Percentiles rank a stretch among this genome's conserved stretches.
Conservation (phyloP, 2,888 invertebrate species). For the Sympetrum striolatum region DNA sequence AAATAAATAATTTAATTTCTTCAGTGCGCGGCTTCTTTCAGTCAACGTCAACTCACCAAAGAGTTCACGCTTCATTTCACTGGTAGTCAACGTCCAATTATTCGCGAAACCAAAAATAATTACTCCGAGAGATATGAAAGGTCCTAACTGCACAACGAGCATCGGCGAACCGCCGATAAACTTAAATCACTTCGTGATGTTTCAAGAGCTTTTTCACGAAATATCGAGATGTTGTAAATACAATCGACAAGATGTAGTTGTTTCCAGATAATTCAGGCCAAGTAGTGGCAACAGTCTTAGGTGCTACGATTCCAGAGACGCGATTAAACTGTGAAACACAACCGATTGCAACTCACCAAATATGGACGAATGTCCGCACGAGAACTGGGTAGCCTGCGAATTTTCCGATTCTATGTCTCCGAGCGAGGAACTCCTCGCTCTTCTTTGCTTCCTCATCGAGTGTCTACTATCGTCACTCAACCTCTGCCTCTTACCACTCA, state of each 20-base stretch:
- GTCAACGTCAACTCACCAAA: neutral
- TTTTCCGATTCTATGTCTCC: constrained; percentile 48
- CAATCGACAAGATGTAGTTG: neutral
- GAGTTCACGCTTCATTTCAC: neutral
- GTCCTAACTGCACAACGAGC: neutral
- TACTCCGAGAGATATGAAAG: neutral
- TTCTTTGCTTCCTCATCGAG: neutral
- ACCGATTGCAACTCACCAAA: constrained; percentile 68
- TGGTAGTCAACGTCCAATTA: neutral
- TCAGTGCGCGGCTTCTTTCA: neutral
- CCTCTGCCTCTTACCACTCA: constrained; percentile 51
- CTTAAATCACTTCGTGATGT: neutral
- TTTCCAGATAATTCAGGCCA: neutral
- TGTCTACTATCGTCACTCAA: constrained; percentile 47
- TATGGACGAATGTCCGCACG: constrained; percentile 72
- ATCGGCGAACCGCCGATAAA: neutral
- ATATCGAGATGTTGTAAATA: neutral
- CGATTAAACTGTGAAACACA: constrained; percentile 67
- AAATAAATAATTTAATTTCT: constrained; percentile 1
- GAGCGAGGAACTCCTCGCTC: constrained; percentile 49
- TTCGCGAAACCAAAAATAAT: neutral
- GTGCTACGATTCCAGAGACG: constrained; percentile 65
- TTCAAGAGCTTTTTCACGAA: neutral
- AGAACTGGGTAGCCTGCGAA: constrained; percentile 52
- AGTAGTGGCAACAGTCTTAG: constrained; percentile 56